Conservation (phyloP, 1,140 invertebrate species). For the Drosophila orena region DNA sequence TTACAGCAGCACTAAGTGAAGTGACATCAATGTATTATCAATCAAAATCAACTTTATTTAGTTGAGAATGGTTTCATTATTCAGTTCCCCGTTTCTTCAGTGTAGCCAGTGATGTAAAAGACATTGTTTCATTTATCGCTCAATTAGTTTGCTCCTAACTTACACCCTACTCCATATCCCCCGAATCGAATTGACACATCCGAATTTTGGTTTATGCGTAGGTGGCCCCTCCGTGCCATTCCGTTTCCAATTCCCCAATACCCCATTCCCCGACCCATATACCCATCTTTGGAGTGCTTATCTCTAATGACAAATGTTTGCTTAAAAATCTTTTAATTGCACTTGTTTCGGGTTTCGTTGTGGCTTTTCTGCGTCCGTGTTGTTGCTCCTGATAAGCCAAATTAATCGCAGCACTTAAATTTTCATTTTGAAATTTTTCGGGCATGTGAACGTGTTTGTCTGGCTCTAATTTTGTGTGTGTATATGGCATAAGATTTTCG, state of each 20-base stretch:
- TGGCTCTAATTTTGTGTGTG: constrained; percentile 8
- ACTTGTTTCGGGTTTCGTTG: constrained; percentile 65
- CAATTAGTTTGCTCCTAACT: constrained; percentile 70
- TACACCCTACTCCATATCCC: background rate
- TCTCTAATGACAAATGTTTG: constrained; percentile 83
- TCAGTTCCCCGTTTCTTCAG: background rate
- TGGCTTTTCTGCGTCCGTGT: constrained; percentile 14
- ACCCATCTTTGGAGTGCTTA: constrained; percentile 35
- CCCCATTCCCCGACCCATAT: background rate
- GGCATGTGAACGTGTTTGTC: constrained; percentile 20
- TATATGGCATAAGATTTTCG: constrained; percentile 38
- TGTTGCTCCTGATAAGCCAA: constrained; percentile 69
- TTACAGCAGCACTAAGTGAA: background rate
- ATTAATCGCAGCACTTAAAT: constrained; percentile 83
- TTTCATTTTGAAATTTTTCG: constrained; percentile 74
- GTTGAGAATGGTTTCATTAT: too few relatives aligned
- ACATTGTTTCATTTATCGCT: constrained; percentile 61
- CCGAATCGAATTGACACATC: constrained; percentile 66
- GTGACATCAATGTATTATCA: too few relatives aligned
- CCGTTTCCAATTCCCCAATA: background rate
- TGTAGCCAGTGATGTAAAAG: background rate
- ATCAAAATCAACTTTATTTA: too few relatives aligned
- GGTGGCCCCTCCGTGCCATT: constrained; percentile 18
- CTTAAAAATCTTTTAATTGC: constrained; percentile 83
- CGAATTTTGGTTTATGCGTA: constrained; percentile 75